These are phyloP conservation scores for Ooceraea biroi DNA, from an alignment of 1,140 invertebrate species.

Conservation along the genomic window DNA sequence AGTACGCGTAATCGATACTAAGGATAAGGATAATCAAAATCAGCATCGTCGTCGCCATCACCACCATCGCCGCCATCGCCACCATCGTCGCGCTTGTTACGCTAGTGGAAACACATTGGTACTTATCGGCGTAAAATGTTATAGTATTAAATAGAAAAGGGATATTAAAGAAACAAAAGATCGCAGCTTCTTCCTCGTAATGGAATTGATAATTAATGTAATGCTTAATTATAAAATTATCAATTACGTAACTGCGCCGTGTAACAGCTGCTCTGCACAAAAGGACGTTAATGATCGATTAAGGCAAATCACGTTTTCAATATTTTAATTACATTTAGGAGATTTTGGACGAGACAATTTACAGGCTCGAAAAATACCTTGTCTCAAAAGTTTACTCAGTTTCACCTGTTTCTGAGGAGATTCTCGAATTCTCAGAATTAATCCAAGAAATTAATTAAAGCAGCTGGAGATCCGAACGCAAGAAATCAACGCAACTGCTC, in stretches of 20 bases:
- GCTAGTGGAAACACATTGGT: neutral
- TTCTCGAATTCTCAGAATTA: neutral
- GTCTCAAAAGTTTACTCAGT: constrained; percentile 5
- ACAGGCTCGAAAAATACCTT: constrained; percentile 8
- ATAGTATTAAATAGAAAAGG: constrained; percentile 22
- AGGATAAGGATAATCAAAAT: constrained; percentile 63
- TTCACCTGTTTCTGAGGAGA: neutral
- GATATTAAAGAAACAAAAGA: constrained; percentile 1
- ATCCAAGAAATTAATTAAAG: neutral
- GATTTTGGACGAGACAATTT: constrained; percentile 36
- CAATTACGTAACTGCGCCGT: constrained; percentile 1
- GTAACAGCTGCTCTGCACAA: constrained; percentile 10
- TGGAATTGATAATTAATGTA: constrained; percentile 34
- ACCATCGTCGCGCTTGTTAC: too few relatives aligned
- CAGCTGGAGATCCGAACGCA: neutral
- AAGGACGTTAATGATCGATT: neutral
- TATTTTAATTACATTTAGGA: neutral
- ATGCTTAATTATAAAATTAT: constrained; percentile 20
- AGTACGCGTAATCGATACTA: constrained; percentile 66
- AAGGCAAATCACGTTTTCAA: neutral
- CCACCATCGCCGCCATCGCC: constrained; percentile 45
- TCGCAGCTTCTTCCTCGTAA: neutral
- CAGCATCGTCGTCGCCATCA: constrained; percentile 58
- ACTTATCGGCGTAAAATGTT: constrained; percentile 20
- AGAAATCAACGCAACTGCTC: constrained; percentile 10